These are phyloP conservation scores for Agriopis leucophaearia DNA, from an alignment of 2,888 invertebrate species.

Conservation along the genomic window DNA sequence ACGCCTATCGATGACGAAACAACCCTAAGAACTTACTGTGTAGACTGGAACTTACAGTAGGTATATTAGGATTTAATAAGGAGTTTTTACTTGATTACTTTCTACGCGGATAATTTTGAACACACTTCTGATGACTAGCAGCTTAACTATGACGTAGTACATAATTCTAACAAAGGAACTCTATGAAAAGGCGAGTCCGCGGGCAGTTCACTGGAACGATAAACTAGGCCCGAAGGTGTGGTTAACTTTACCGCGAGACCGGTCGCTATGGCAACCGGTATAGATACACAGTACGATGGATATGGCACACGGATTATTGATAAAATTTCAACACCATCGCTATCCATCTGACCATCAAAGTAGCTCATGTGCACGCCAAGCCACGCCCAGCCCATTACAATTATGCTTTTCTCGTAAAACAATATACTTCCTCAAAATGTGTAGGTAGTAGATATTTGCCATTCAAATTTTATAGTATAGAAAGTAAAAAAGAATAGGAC, in stretches of 20 bases:
- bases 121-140: slow-evolving; percentile 22
- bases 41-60: too few species aligned
- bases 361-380: slow-evolving; percentile 1
- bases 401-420: too few species aligned
- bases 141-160: slow-evolving; percentile 12
- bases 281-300: slow-evolving; percentile 71
- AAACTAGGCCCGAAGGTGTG: slow-evolving; percentile 75
- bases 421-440: too few species aligned
- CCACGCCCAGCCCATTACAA: slow-evolving; percentile 3
- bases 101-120: slow-evolving; percentile 16
- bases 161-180: slow-evolving; percentile 30
- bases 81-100: not conserved
- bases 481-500: too few species aligned
- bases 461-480: too few species aligned
- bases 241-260: slow-evolving; percentile 71
- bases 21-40: not conserved
- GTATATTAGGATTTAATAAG: not conserved
- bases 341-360: slow-evolving; percentile 42
- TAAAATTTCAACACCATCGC: slow-evolving; percentile 65
- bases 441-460: too few species aligned
- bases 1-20: slow-evolving; percentile 1
- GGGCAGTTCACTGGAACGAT: slow-evolving; percentile 58
- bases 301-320: slow-evolving; percentile 72
- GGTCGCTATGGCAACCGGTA: slow-evolving; percentile 71
- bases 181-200: slow-evolving; percentile 42